phyloP scores from a whole-genome alignment of 2,888 invertebrate species.

The Conistra vaccinii region DNA sequence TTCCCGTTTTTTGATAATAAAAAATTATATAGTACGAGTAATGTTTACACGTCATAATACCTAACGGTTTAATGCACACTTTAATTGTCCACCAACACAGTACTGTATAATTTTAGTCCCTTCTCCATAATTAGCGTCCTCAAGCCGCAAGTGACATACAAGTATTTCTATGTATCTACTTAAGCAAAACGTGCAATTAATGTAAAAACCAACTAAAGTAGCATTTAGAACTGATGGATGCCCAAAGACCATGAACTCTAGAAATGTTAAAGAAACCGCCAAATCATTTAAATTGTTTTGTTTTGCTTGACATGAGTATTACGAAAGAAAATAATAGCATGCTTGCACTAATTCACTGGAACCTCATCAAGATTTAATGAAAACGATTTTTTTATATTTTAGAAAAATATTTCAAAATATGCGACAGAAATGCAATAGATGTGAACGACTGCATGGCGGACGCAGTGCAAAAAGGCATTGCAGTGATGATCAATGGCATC shows the following conservation, averaged over 20 bases:
- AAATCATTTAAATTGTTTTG: slow-evolving; percentile 4
- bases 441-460: slow-evolving; percentile 91
- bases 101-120: slow-evolving; percentile 23
- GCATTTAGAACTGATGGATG: slow-evolving; percentile 5
- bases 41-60: slow-evolving; percentile 32
- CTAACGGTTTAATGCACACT: slow-evolving; percentile 18
- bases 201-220: slow-evolving; percentile 18
- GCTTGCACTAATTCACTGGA: neutral
- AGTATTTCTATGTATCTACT: slow-evolving; percentile 17
- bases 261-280: neutral
- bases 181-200: slow-evolving; percentile 22
- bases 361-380: neutral
- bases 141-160: slow-evolving; percentile 1
- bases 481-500: slow-evolving; percentile 82
- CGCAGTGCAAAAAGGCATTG: slow-evolving; percentile 88
- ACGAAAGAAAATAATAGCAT: neutral
- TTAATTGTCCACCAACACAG: slow-evolving; percentile 24
- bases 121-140: slow-evolving; percentile 33
- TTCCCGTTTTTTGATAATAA: slow-evolving; percentile 9
- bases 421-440: slow-evolving; percentile 90
- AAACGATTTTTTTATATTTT: slow-evolving; percentile 55
- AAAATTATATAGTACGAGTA: neutral
- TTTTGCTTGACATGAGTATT: neutral
- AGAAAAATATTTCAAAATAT: slow-evolving; percentile 90
- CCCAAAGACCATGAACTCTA: slow-evolving; percentile 21